These are phyloP conservation scores for Nettapus auritus DNA, from an alignment of 2,113 vertebrate species.

Conservation along the genomic window DNA sequence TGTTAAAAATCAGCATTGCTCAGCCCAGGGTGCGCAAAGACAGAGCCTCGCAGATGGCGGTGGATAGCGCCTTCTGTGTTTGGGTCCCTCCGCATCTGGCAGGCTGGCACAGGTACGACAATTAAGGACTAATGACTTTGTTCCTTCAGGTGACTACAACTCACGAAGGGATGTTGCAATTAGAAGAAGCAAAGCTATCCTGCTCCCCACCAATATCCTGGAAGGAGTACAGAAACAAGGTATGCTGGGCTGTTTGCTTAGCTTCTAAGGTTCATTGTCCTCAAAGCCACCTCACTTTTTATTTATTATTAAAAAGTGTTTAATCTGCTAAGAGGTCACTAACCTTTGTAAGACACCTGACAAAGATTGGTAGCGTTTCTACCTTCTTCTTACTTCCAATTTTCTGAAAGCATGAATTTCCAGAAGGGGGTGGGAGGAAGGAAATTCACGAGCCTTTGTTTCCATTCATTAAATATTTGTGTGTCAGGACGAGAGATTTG, in stretches of 20 bases:
- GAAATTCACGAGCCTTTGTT: not conserved
- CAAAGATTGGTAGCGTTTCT: not conserved
- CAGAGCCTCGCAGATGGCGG: not conserved
- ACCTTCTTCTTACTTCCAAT: not conserved
- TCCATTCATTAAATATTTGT: not conserved
- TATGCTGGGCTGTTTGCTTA: rapidly evolving
- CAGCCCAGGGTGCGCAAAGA: not conserved
- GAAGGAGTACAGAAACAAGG: not conserved
- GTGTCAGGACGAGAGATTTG: not conserved
- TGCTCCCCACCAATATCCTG: rapidly evolving
- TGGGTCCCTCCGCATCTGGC: not conserved
- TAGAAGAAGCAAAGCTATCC: not conserved
- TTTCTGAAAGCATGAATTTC: not conserved
- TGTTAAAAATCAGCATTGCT: not conserved
- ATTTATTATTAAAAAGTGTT: not conserved
- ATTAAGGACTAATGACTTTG: not conserved
- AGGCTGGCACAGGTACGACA: not conserved
- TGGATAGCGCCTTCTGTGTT: not conserved
- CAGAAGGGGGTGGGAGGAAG: rapidly evolving
- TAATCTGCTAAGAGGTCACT: not conserved
- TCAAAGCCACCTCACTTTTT: not conserved
- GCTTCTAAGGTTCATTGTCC: not conserved
- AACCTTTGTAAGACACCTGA: not conserved
- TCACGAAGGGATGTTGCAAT: rapidly evolving
- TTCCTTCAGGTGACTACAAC: not conserved